Base-by-base conservation (phyloP, 2,113 vertebrate genomes). In the Saccopteryx leptura region DNA sequence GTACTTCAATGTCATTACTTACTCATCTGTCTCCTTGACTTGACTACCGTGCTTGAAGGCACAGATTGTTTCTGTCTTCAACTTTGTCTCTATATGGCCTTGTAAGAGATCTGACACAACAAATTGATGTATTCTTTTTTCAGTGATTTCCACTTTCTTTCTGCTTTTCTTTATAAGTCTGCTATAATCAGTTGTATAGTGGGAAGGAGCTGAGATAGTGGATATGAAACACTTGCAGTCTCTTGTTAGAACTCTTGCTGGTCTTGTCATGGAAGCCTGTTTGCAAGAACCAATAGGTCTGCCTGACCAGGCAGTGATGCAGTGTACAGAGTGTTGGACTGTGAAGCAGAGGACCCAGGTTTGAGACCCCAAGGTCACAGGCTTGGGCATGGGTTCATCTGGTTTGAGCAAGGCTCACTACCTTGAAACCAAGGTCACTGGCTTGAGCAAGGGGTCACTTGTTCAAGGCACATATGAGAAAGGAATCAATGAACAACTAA, bases 71-170 rank as follows among this genome's bases (percentile, higher is more conserved):
- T 90, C 33, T 79, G 33, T 81, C 28, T 63, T 90, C 56, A 88
- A 60, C 28, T 88, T 58, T 56, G n/a, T 85, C 82, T 93, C 61
- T 19, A 8, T 17, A 28, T 28, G 14, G 48, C 82, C 19, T 85
- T 88, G 15, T 72, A 88, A 84, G 60, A 91, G 46, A 19, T 74
- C 33, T 84, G 69, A 87, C 60, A 90, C n/a, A 65, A 61, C 33
- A 91, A 65, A 81, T 76, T 26, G 39, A 78, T 79, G 13, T 5
- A 31, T 17, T 90, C 26, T 88, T 26, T 72, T 4, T 88, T 78
- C n/a, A 74, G 17, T 13, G 24, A 80, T 69, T 4, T 92, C 54
- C 50, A 66, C 15, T 46, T 79, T 91, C 65, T 95, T 65, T n/a
- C 12, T 48, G 8, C 15, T 72, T 18, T 80, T 28, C 65, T 52